Evolutionary conservation across 1,140 invertebrate genomes (phyloP).

Genomic region (Mamestra configurata): DNA sequence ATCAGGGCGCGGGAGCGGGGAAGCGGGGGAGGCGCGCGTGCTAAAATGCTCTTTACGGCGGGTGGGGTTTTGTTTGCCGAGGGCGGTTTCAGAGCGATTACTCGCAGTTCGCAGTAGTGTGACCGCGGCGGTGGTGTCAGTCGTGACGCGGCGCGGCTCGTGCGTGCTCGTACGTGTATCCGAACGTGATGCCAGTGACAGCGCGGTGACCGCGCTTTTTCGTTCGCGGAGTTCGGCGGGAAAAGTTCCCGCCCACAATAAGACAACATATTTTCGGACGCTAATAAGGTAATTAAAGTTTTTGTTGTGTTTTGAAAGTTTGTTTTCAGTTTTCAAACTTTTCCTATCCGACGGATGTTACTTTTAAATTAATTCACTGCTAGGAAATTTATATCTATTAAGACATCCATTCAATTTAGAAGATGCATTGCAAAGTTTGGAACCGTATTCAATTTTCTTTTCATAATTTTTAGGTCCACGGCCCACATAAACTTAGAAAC

Average conservation of each 20-base stretch:
- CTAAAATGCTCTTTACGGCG: constrained; percentile 85
- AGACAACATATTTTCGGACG: constrained; percentile 87
- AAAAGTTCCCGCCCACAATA: constrained; percentile 84
- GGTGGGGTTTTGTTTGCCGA: constrained; percentile 86
- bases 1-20: constrained; percentile 85
- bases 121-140: constrained; percentile 61
- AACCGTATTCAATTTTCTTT: too few species aligned
- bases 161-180: constrained; percentile 68
- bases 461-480: too few species aligned
- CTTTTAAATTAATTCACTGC: neutral
- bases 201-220: constrained; percentile 83
- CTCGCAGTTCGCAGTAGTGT: constrained; percentile 70
- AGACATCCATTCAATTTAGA: too few species aligned
- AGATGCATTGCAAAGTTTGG: too few species aligned
- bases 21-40: constrained; percentile 79
- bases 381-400: too few species aligned
- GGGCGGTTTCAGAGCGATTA: constrained; percentile 85
- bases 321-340: constrained; percentile 24
- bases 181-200: constrained; percentile 69
- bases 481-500: too few species aligned
- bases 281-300: constrained; percentile 81
- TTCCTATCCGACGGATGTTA: neutral
- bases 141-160: constrained; percentile 64
- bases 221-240: constrained; percentile 79
- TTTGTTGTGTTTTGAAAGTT: constrained; percentile 24